Conservation (phyloP, 53 echinoderm and acorn worm species). For the Holothuria leucospilota region DNA sequence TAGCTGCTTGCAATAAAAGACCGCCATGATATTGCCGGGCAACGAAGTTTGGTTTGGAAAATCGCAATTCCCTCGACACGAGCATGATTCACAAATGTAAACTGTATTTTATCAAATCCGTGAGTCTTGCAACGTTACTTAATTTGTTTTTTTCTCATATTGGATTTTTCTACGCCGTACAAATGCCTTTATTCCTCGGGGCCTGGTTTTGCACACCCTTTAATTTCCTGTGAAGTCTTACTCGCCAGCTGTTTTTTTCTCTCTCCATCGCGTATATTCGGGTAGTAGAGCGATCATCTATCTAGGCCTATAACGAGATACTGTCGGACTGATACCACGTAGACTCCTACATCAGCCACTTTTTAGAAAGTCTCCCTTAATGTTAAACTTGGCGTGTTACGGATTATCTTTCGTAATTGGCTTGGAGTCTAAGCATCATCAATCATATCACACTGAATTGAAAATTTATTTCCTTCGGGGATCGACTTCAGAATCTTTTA, state of each 20-base stretch:
- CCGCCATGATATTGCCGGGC: slow-evolving; percentile 26
- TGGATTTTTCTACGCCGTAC: slow-evolving; percentile 37
- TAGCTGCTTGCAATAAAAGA: slow-evolving; percentile 18
- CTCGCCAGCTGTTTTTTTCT: slow-evolving; percentile 25
- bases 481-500: slow-evolving; percentile 11
- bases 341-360: no score
- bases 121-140: slow-evolving; percentile 40
- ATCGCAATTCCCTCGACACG: slow-evolving; percentile 31
- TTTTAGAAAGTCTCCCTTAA: background rate
- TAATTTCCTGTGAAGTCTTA: slow-evolving; percentile 37
- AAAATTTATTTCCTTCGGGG: slow-evolving; percentile 37
- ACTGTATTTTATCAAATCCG: slow-evolving; percentile 46
- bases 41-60: slow-evolving; percentile 37
- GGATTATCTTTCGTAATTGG: slow-evolving; percentile 45
- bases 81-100: slow-evolving; percentile 34
- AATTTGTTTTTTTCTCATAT: slow-evolving; percentile 45
- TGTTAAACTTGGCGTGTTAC: slow-evolving; percentile 24
- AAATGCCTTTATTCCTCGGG: slow-evolving; percentile 50
- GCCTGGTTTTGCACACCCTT: slow-evolving; percentile 42
- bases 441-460: slow-evolving; percentile 43
- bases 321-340: no score
- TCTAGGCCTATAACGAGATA: no score
- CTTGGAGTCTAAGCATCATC: slow-evolving; percentile 35
- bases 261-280: background rate
- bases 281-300: no score